Evolutionary conservation across 2,888 invertebrate species (phyloP), one percentile per base, ranked within the genome.

Genomic region (Xanthorhoe designata): DNA sequence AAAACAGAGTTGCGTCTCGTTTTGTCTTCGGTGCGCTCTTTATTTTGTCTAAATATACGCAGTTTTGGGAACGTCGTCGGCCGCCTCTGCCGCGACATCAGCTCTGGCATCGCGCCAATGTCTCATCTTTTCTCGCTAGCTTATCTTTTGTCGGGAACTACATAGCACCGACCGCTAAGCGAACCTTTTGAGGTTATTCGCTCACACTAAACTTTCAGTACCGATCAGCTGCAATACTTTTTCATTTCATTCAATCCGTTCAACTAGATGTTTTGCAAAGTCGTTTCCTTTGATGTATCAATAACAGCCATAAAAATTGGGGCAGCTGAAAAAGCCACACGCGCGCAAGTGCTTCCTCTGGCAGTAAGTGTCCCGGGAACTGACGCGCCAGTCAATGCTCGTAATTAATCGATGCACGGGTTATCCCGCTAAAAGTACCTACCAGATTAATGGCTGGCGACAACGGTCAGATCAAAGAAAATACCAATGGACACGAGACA

Each of bases 31-130:
- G 90, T 85, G 86, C 90, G 90, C 92, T 93, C 92, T 93, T 93
- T 92, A 93, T 93, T 93, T 93, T 92, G 91, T 93, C 92, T 92
- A 93, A 93, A 92, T 92, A 93, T 93, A 93, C 92, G 91, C 90
- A 92, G 92, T 92, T 93, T 93, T 92, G 92, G 93, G 92, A 92
- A 90, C 93, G 88, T 89, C 90, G 90, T 80, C 88, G 83, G 86
- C 86, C 87, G 86, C 83, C 85, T 87, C 85, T 81, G 86, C 88
- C 87, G 88, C 91, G 91, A 90, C 92, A 90, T 80, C 86, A 81
- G 77, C 73, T 75, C 82, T 92, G 93, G 92, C 91, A 73, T n/a
- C 47, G 45, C 71, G 90, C 92, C 92, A 92, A 82, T 74, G 77
- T 81, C 84, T 86, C 86, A 84, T 88, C 88, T 87, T 87, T 88